Conservation (phyloP, 1,140 invertebrate genomes). For the Dryas iulia region DNA sequence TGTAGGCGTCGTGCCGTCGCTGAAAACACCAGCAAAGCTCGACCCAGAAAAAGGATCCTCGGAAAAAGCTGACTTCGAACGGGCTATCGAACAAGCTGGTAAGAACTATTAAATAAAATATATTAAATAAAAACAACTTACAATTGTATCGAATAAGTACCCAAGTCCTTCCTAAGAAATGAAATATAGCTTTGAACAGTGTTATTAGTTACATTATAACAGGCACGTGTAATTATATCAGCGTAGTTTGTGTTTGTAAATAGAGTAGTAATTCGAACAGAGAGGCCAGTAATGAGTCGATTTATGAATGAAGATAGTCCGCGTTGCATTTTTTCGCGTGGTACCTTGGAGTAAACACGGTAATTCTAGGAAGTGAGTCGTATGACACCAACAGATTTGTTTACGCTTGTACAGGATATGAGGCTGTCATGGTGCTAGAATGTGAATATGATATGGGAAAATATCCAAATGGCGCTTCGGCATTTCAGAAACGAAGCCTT, state of each 20-base stretch:
- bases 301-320: conserved; percentile 61
- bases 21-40: conserved; percentile 63
- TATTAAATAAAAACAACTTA: background rate
- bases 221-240: conserved; percentile 34
- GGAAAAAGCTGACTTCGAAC: conserved; percentile 90
- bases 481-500: background rate
- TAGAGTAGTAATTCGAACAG: conserved; percentile 42
- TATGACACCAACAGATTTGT: conserved; percentile 42
- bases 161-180: background rate
- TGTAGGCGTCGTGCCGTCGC: conserved; percentile 62
- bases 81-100: conserved; percentile 89
- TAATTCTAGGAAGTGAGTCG: conserved; percentile 45
- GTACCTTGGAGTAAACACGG: conserved; percentile 47
- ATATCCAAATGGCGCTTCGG: conserved; percentile 5
- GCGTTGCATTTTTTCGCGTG: conserved; percentile 45
- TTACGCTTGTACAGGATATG: conserved; percentile 40
- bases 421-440: conserved; percentile 11
- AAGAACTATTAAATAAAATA: conserved; percentile 37
- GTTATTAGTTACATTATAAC: conserved; percentile 11
- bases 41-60: conserved; percentile 80
- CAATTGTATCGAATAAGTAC: background rate
- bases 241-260: conserved; percentile 35
- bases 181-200: background rate
- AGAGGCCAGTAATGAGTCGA: conserved; percentile 33
- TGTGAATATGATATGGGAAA: conserved; percentile 26